phyloP scores from a whole-genome alignment of 2,113 vertebrate species.

The Burhinus oedicnemus region DNA sequence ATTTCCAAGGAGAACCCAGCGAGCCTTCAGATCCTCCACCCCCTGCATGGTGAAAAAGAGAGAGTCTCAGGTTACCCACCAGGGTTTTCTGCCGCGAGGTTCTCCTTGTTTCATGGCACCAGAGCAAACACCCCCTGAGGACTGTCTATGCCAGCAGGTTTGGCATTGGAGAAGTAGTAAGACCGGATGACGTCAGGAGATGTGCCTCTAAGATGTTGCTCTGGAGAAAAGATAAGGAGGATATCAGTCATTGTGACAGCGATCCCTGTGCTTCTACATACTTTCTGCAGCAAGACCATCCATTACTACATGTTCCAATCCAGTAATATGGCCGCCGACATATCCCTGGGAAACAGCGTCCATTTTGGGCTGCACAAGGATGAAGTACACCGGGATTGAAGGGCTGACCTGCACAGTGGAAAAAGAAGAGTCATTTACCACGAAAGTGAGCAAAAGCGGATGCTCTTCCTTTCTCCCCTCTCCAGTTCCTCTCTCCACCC shows the following conservation, averaged over 20 bases:
- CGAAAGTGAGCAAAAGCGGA: not conserved
- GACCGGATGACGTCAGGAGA: not conserved
- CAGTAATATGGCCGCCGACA: not conserved
- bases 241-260: not conserved
- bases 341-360: not conserved
- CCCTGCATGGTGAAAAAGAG: not conserved
- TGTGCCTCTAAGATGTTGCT: not conserved
- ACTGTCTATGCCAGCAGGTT: not conserved
- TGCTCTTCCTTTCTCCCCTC: not conserved
- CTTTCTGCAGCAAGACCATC: not conserved
- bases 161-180: not conserved
- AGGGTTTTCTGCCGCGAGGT: not conserved
- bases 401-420: not conserved
- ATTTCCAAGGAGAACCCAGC: not conserved
- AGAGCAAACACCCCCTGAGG: rapidly evolving
- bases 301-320: not conserved
- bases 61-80: not conserved
- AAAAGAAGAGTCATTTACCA: not conserved
- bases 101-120: not conserved
- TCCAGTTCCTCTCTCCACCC: not conserved
- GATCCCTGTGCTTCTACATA: not conserved
- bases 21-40: not conserved
- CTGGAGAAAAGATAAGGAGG: not conserved
- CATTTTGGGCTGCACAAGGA: rapidly evolving
- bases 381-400: rapidly evolving